phyloP scores from a whole-genome alignment of 1,140 invertebrate species.

The Lordiphosa stackelbergi region DNA sequence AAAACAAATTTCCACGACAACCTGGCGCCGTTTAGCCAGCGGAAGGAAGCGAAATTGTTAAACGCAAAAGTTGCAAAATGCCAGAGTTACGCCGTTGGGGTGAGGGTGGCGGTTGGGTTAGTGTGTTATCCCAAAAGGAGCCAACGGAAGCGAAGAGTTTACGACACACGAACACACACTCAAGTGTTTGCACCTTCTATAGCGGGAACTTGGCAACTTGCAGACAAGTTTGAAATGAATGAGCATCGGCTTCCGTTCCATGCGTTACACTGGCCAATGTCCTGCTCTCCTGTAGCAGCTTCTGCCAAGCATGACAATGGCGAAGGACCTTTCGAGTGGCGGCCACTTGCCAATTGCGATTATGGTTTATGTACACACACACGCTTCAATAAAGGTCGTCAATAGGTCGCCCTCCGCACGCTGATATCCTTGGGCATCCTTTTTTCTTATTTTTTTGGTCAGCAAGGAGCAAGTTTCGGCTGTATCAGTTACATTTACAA shows the following conservation, averaged over 20 bases:
- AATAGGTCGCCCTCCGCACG: conserved; percentile 58
- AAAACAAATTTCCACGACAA: conserved; percentile 75
- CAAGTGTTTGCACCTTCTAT: conserved; percentile 50
- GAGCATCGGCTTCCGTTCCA: conserved; percentile 68
- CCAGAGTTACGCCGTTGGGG: conserved; percentile 28
- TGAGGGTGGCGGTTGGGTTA: background rate
- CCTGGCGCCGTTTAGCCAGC: conserved; percentile 70
- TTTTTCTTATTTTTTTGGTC: conserved; percentile 14
- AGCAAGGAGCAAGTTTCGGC: conserved; percentile 63
- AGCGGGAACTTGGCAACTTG: conserved; percentile 63
- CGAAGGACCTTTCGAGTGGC: conserved; percentile 61
- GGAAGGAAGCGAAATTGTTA: conserved; percentile 75
- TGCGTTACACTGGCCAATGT: conserved; percentile 60
- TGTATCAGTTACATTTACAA: conserved; percentile 48
- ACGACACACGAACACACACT: conserved; percentile 33
- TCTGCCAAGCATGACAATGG: conserved; percentile 66
- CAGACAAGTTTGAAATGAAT: conserved; percentile 74
- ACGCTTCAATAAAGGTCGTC: conserved; percentile 66
- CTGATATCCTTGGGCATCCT: conserved; percentile 19
- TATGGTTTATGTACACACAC: conserved; percentile 66
- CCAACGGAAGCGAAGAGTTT: conserved; percentile 57
- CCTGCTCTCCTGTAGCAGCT: conserved; percentile 25
- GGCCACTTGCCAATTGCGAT: conserved; percentile 74
- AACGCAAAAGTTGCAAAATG: conserved; percentile 75
- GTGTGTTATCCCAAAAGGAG: background rate